Base-by-base conservation (phyloP, 2,888 invertebrate species). In the Dorcus hopei region DNA sequence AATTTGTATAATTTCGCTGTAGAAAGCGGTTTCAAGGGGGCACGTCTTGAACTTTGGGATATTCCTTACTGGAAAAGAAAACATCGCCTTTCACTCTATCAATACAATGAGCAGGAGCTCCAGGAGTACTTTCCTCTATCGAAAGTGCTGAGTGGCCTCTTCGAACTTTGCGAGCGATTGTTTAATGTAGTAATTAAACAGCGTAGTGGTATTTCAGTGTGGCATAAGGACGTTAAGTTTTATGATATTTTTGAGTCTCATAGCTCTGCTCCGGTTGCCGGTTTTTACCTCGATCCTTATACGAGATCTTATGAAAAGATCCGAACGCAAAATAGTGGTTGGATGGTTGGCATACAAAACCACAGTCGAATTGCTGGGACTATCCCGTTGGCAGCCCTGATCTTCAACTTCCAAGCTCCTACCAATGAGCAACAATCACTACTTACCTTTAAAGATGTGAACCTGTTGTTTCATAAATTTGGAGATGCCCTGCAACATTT, bases 401-500 rank as follows among this genome's bases (percentile, higher is more conserved):
- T 95, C 64, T 91, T 95, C 69, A 94, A 93, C 78, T 91, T 97
- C 72, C 83, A 84, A 68, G 80, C 87, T 23, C 88, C 90, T 0
- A 63, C 73, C 2, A 80, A 81, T 54, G 85, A 83, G 0, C 84
- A 84, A 68, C 90, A 89, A 4, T 86, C 89, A 0, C 78, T 93
- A 40, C 79, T 97, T 16, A 83, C 86, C 3, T 88, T 93, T 66
- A 83, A 84, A 53, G 93, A 95, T 73, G 87, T 96, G 0, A 80
- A 85, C 45, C 80, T 83, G 42, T 76, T 97, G 7, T 95, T 96
- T 76, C 84, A 86, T 71, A 89, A 90, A 82, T 93, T 97, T 75
- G 98, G 97, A 0, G 88, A 91, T 65, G 85, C 89, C 0, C 80
- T 98, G 47, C 93, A 97, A 67, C 91, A 95, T 78, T 78, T 97